Evolutionary conservation across 2,113 vertebrate genomes (phyloP).

Genomic region (Lophura nycthemera): DNA sequence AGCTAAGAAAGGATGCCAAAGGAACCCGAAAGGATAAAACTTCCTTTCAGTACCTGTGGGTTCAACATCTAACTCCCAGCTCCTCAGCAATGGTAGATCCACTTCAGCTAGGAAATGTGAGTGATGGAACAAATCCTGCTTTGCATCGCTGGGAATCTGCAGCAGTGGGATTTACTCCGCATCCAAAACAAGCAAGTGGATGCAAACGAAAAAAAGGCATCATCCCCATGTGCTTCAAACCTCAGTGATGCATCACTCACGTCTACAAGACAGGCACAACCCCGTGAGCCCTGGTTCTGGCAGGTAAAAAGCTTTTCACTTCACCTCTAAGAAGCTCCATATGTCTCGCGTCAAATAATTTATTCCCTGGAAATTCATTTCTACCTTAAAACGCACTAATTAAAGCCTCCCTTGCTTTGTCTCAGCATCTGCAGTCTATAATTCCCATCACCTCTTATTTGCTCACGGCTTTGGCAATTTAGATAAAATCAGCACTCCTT

Average conservation of each 20-base stretch:
- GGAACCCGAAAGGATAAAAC: conserved; percentile 3
- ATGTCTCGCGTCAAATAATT: conserved; percentile 40
- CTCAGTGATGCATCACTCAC: not conserved
- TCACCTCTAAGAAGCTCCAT: conserved; percentile 16
- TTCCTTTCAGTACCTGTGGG: conserved; percentile 20
- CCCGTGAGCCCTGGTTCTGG: not conserved
- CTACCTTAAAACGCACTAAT: conserved; percentile 57
- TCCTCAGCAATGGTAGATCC: not conserved
- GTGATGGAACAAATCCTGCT: not conserved
- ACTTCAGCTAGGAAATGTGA: not conserved
- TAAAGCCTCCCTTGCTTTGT: conserved; percentile 60
- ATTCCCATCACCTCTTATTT: conserved; percentile 56
- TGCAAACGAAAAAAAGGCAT: not conserved
- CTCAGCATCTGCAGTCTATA: conserved; percentile 38
- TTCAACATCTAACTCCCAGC: not conserved
- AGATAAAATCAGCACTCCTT: conserved; percentile 56
- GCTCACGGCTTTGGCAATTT: conserved; percentile 54
- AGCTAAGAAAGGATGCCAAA: not conserved
- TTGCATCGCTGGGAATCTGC: not conserved
- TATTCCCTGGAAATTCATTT: conserved; percentile 56
- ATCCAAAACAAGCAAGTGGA: not conserved
- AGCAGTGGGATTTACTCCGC: not conserved
- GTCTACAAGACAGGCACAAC: not conserved
- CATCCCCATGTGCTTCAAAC: not conserved
- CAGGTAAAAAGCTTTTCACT: conserved; percentile 10